These are phyloP conservation scores for Brachionus manjavacas DNA, from an alignment of 1,140 invertebrate species.

Conservation along the genomic window DNA sequence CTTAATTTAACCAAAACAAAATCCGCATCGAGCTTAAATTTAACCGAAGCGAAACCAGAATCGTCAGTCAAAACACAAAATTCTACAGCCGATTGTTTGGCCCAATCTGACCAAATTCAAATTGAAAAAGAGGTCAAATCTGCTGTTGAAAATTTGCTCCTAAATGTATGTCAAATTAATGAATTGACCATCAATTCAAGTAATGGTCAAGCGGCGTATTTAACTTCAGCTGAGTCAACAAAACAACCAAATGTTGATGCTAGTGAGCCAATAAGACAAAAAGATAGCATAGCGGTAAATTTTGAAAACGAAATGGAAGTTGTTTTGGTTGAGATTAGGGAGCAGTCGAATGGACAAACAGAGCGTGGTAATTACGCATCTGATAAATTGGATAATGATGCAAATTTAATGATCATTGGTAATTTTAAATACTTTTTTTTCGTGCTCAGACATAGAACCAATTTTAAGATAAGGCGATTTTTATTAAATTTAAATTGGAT, in stretches of 20 bases:
- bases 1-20: not conserved
- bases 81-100: not conserved
- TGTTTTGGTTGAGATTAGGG: not conserved
- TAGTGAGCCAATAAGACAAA: not conserved
- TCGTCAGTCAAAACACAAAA: not conserved
- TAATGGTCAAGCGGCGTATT: not conserved
- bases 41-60: not conserved
- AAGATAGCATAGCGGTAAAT: not conserved
- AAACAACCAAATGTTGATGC: not conserved
- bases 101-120: not conserved
- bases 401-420: conserved; percentile 30
- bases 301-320: conserved; percentile 32
- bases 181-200: conserved; percentile 23
- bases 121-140: conserved; percentile 23
- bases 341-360: not conserved
- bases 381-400: conserved; percentile 20
- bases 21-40: not conserved
- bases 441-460: not conserved
- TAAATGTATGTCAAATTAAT: conserved; percentile 30
- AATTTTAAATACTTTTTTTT: not conserved
- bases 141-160: conserved; percentile 12
- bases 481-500: not conserved
- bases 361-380: not conserved
- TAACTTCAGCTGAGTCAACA: not conserved
- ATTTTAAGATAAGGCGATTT: not conserved